Percentiles rank a stretch among this genome's conserved stretches.
Conservation (phyloP, 2,888 invertebrate species). For the Antheraea assamensis region DNA sequence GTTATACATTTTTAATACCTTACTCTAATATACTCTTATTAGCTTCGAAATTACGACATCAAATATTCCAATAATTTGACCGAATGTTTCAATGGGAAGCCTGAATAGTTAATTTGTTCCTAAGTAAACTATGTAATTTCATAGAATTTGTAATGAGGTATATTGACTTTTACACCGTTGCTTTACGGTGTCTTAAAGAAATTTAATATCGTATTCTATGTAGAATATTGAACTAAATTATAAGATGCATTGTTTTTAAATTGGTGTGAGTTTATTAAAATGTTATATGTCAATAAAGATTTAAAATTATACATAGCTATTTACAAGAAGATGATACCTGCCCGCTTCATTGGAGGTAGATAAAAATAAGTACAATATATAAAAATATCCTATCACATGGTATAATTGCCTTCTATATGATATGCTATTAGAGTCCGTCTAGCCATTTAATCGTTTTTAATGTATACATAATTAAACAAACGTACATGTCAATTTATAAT, state of each 20-base stretch:
- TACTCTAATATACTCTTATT: constrained; percentile 7
- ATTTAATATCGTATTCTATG: background rate
- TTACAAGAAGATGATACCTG: no score
- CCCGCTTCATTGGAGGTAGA: no score
- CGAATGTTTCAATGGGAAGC: constrained; percentile 30
- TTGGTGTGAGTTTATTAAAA: background rate
- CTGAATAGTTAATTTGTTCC: constrained; percentile 31
- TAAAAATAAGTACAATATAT: no score
- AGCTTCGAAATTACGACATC: constrained; percentile 18
- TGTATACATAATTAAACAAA: no score
- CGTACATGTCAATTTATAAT: no score
- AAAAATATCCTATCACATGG: no score
- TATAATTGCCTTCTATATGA: no score
- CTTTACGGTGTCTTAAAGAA: background rate
- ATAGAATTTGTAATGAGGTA: constrained; percentile 26
- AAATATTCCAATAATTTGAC: constrained; percentile 35
- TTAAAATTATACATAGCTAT: background rate
- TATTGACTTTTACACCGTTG: constrained; percentile 17
- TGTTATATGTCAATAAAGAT: background rate
- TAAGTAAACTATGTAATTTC: constrained; percentile 31
- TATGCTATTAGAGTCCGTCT: no score
- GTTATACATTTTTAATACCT: background rate
- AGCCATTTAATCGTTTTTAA: no score
- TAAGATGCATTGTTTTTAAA: background rate
- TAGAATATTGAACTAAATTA: background rate